phyloP scores from a whole-genome alignment of 2,888 invertebrate species.

The Metallyticus violacea region DNA sequence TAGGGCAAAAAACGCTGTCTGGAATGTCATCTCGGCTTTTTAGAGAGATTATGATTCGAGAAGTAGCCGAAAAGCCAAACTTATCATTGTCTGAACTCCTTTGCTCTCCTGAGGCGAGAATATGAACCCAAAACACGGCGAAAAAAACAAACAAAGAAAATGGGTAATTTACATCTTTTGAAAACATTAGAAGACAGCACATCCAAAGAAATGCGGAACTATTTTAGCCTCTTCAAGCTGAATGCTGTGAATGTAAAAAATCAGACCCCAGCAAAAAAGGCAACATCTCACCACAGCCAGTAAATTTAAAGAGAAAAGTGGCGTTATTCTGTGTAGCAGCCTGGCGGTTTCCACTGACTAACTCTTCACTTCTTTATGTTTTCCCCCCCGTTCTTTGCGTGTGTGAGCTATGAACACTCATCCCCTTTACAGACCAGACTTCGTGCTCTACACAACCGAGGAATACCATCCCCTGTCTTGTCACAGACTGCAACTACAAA shows the following conservation, averaged over 20 bases:
- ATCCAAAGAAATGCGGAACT: no score
- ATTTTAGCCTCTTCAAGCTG: background rate
- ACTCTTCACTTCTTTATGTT: background rate
- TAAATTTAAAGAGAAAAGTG: background rate
- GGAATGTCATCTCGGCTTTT: no score
- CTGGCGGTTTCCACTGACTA: background rate
- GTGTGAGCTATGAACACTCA: background rate
- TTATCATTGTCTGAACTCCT: no score
- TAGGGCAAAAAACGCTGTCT: no score
- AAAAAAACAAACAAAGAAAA: no score
- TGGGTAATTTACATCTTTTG: no score
- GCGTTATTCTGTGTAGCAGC: no score
- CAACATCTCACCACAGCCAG: background rate
- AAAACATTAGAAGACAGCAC: background rate
- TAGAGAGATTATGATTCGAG: no score
- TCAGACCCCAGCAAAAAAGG: background rate
- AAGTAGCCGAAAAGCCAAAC: no score
- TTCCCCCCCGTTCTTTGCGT: background rate
- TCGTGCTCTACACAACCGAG: background rate
- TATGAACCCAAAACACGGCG: no score
- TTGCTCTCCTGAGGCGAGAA: no score
- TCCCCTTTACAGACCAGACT: background rate
- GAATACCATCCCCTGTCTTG: background rate
- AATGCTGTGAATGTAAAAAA: background rate
- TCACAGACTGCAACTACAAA: slow-evolving; percentile 1